These are phyloP conservation scores for Drosophila sp. DNA, from an alignment of 1,140 invertebrate genomes.

Conservation along the genomic window DNA sequence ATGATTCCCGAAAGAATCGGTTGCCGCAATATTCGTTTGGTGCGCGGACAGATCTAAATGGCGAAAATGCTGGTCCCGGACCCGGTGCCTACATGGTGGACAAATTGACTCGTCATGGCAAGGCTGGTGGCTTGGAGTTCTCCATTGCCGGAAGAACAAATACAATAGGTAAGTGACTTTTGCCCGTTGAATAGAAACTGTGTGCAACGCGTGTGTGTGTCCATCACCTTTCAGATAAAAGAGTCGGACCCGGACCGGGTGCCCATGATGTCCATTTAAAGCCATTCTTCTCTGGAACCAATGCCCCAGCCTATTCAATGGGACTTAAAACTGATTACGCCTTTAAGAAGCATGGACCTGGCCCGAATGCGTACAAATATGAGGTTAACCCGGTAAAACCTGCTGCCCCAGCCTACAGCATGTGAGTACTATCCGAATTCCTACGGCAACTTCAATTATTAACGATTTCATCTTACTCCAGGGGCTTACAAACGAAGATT, in stretches of 20 bases:
- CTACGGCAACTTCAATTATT: background rate
- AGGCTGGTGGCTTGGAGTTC: constrained; percentile 56
- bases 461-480: constrained; percentile 48
- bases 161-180: constrained; percentile 38
- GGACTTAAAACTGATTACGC: constrained; percentile 83
- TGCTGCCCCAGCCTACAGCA: constrained; percentile 83
- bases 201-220: background rate
- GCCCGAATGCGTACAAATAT: constrained; percentile 86
- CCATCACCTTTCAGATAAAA: constrained; percentile 47
- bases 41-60: constrained; percentile 52
- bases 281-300: constrained; percentile 83
- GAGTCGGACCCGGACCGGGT: constrained; percentile 84
- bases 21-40: constrained; percentile 86
- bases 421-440: constrained; percentile 74
- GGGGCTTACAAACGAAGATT: constrained; percentile 79
- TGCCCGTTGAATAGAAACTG: background rate
- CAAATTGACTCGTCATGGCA: constrained; percentile 69
- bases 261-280: constrained; percentile 84
- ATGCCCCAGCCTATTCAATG: constrained; percentile 85
- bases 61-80: constrained; percentile 56
- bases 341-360: constrained; percentile 84
- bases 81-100: constrained; percentile 71
- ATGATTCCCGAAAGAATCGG: constrained; percentile 85
- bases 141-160: constrained; percentile 71
- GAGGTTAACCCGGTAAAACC: constrained; percentile 81